Percentiles rank a stretch among this genome's conserved stretches.
Evolutionary conservation across 2,113 vertebrate species (phyloP).

Genomic region (Ancistrus triradiatus): DNA sequence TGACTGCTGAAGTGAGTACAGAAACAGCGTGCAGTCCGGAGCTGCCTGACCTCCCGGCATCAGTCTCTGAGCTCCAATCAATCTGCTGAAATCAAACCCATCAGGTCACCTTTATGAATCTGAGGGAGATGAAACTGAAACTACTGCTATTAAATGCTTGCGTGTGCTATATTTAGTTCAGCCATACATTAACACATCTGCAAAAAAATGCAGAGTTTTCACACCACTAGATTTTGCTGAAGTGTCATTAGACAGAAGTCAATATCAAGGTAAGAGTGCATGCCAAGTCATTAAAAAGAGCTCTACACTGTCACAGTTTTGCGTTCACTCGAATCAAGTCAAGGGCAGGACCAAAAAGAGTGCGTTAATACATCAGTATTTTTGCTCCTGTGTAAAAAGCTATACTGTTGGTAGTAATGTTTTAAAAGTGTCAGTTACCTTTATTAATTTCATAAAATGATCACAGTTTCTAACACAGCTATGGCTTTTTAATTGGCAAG

Average conservation of each 20-base stretch:
- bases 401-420: too few species aligned
- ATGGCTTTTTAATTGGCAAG: too few species aligned
- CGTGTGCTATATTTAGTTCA: constrained; percentile 42
- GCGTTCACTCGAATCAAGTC: constrained; percentile 19
- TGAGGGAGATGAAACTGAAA: constrained; percentile 36
- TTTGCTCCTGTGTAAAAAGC: too few species aligned
- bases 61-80: constrained; percentile 45
- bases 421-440: too few species aligned
- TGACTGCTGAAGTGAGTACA: too few species aligned
- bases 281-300: constrained; percentile 31
- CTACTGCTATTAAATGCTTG: constrained; percentile 31
- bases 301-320: constrained; percentile 22
- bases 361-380: constrained; percentile 4
- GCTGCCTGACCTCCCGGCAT: constrained; percentile 24
- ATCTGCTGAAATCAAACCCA: constrained; percentile 53
- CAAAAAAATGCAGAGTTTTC: constrained; percentile 46
- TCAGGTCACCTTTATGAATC: constrained; percentile 51
- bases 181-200: constrained; percentile 49
- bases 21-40: constrained; percentile 6
- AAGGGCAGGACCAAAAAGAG: constrained; percentile 18
- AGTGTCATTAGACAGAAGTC: constrained; percentile 45
- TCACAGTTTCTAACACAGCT: too few species aligned
- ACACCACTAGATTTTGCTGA: constrained; percentile 40
- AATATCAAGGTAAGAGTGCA: constrained; percentile 40
- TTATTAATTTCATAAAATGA: too few species aligned